Evolutionary conservation across 2,888 invertebrate species (phyloP), one percentile per base, ranked within the genome.

Genomic region (Luperina nickerlii): DNA sequence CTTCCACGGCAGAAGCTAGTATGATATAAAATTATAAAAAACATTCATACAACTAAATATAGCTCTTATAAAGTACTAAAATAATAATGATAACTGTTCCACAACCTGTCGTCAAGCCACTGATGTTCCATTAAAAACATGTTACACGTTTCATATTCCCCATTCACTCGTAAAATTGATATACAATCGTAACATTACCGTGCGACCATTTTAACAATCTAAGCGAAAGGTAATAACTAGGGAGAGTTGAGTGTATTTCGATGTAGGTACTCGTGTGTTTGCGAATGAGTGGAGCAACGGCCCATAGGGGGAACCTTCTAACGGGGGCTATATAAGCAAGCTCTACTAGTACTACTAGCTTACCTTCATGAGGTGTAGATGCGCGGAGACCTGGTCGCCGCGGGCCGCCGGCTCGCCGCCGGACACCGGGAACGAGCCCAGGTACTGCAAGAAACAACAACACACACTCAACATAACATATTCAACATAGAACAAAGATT

Each of bases 371-470:
- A 96, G 97, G 91, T 97, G 97, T 88, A 98, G 96, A 90, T 97
- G 97, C 78, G 97, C 95, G 90, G 98, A 97, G 90, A 98, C 97
- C 92, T 97, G 97, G 90, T 98, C 97, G 78, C 97, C 97, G 92
- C 98, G 97, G 88, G 97, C 96, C 91, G 97, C 95, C 93, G 97
- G 97, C 94, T 98, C 98, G 91, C 97, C 97, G 92, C 97, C 98
- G 91, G 97, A 97, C 94, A 98, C 98, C 93, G 98, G 97, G 97
- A 98, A 98, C 91, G 98, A 98, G 90, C 98, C 98, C 97, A 98
- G 98, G 96, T 98, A 98, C 98, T 98, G 97, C 27, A 97, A 97
- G 93, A 95, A 95, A 91, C 42, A 68, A 62, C 42, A 63, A 15
- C 27, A 63, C 18, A 24, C 15, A 51, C n/a, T 20, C 15, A 20